phyloP scores from a whole-genome alignment of 2,888 invertebrate species.

The Coenonympha glycerion region DNA sequence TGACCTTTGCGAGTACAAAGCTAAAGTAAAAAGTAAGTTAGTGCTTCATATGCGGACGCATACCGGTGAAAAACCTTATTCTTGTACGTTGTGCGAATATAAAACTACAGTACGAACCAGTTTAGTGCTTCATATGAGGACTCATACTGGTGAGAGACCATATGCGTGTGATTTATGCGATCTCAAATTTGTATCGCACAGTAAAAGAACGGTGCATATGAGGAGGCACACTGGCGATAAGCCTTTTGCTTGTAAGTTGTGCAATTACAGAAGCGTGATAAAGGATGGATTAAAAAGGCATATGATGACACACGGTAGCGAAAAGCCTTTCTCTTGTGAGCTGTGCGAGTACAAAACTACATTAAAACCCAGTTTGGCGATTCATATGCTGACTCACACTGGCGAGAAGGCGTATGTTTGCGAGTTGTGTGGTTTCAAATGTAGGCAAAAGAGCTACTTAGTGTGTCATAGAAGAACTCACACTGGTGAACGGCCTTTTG shows the following conservation, averaged over 20 bases:
- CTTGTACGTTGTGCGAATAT: too few relatives aligned
- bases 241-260: background rate
- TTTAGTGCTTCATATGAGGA: too few relatives aligned
- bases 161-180: too few relatives aligned
- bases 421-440: background rate
- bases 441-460: background rate
- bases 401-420: background rate
- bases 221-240: background rate
- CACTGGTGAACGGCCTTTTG: background rate
- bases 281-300: background rate
- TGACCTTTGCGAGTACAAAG: too few relatives aligned
- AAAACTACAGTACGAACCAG: too few relatives aligned
- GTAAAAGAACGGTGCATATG: background rate
- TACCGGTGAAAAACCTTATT: too few relatives aligned
- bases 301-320: background rate
- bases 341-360: background rate
- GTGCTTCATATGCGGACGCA: too few relatives aligned
- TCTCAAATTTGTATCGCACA: too few relatives aligned
- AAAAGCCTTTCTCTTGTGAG: background rate
- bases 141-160: too few relatives aligned
- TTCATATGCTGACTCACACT: background rate
- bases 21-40: too few relatives aligned
- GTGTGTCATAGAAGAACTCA: too few relatives aligned
- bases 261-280: background rate
- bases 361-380: background rate